Evolutionary conservation across 2,113 vertebrate species (phyloP).

Genomic region (Mohoua ochrocephala): DNA sequence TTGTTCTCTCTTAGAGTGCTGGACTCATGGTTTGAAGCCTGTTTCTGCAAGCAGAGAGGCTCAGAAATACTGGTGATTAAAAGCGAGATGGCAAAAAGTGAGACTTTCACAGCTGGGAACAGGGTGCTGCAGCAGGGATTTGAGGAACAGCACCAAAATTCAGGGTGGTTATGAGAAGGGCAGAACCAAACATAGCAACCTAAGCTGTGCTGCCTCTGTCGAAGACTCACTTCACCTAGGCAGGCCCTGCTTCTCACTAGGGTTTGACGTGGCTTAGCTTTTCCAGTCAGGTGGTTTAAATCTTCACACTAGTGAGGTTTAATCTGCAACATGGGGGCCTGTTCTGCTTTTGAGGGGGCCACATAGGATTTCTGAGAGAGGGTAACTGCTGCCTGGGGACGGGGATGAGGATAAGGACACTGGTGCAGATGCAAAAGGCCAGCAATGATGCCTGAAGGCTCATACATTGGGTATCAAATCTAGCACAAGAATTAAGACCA

Average conservation of each 20-base stretch:
- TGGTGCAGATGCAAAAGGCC: too few species aligned
- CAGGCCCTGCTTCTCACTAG: not conserved
- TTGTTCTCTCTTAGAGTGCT: not conserved
- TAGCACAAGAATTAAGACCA: not conserved
- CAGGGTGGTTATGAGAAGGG: not conserved
- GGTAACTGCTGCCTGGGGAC: not conserved
- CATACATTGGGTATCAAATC: not conserved
- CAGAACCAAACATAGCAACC: not conserved
- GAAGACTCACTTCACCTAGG: not conserved
- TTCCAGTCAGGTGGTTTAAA: not conserved
- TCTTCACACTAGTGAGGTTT: not conserved
- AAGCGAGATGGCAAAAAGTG: not conserved
- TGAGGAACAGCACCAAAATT: not conserved
- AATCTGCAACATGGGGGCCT: not conserved
- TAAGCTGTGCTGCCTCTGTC: not conserved
- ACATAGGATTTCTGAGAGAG: not conserved
- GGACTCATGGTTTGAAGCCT: not conserved
- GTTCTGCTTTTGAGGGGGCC: not conserved
- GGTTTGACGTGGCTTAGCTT: not conserved
- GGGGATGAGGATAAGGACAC: not conserved
- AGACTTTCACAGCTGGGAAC: not conserved
- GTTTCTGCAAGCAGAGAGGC: not conserved
- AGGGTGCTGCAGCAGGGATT: rapidly evolving
- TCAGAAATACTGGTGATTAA: not conserved
- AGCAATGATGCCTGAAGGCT: not conserved